Base-by-base conservation (phyloP, 2,797 vertebrate species). In the Danio jaintianensis region DNA sequence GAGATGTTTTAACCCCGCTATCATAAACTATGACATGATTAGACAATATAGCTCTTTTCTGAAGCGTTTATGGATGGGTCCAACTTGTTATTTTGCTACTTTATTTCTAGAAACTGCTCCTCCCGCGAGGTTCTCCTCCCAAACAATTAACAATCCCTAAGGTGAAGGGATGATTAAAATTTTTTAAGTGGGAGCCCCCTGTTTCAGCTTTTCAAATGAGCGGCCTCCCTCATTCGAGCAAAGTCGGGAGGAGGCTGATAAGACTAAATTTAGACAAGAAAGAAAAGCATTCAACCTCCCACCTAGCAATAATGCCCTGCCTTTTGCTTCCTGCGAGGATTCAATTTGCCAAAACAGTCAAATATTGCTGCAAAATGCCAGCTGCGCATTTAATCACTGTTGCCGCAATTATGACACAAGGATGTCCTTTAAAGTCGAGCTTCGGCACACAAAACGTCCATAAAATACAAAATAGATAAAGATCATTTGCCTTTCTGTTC, bases 261-360 rank as follows among this genome's bases (percentile, higher is more conserved):
- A 71, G 22, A 48, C 29, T 8, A 53, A 38, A 67, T 74, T 55
- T 2, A 56, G 71, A n/a, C 68, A n/a, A 77, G 8, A 63, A 66
- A 79, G 36, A 79, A 55, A 77, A 84, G 75, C 38, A 52, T 63
- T 86, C 36, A 42, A 42, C 66, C 72, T 76, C 80, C 79, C 74
- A 42, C 75, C 20, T 1, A 11, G 63, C 63, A 78, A 84, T 82
- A 84, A 84, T 75, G 82, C 82, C 72, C 84, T 53, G 22, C 45
- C 75, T 78, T 29, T 66, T 45, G 73, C 77, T 70, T 77, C 40
- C 69, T 75, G 70, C 83, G 63, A 67, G 61, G 78, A 71, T 86
- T 79, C 82, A 86, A 85, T 85, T 89, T 88, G 82, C 83, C 68
- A 79, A 85, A 85, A 70, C 78, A 85, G 85, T 58, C 84, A 84